Evolutionary conservation across 2,797 vertebrate genomes (phyloP).

Genomic region (Coendou prehensilis): DNA sequence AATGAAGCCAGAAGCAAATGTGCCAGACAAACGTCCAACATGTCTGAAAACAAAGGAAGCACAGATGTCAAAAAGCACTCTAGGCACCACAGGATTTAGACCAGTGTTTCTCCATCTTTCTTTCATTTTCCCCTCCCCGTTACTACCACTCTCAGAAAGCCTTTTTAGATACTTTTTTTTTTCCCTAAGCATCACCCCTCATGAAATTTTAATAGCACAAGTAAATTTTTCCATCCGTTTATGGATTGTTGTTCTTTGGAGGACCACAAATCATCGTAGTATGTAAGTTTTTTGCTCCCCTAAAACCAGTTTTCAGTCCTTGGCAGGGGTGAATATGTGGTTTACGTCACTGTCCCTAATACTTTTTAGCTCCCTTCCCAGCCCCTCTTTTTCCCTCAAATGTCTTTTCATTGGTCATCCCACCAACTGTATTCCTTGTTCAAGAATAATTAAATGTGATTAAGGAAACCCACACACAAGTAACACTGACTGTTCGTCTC

Average conservation of each 20-base stretch:
- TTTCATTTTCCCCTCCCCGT: not conserved
- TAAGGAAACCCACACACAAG: not conserved
- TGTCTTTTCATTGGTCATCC: not conserved
- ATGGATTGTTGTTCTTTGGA: not conserved
- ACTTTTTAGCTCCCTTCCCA: not conserved
- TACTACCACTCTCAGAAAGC: not conserved
- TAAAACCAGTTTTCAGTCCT: not conserved
- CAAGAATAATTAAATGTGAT: not conserved
- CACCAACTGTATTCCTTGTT: not conserved
- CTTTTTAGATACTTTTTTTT: not conserved
- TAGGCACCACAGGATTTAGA: not conserved
- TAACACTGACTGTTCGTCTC: not conserved
- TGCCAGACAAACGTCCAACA: not conserved
- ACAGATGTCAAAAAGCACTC: not conserved
- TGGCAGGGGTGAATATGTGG: not conserved
- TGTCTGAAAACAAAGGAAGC: not conserved
- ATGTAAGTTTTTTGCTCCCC: not conserved
- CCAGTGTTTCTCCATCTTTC: not conserved
- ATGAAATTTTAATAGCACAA: constrained; percentile 13
- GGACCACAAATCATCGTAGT: not conserved
- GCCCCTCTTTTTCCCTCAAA: not conserved
- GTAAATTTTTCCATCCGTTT: not conserved
- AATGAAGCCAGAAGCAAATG: not conserved
- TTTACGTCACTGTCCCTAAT: not conserved
- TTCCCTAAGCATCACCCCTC: not conserved